Conservation (phyloP, 2,888 invertebrate species). For the Lepidocyrtoides sp. region DNA sequence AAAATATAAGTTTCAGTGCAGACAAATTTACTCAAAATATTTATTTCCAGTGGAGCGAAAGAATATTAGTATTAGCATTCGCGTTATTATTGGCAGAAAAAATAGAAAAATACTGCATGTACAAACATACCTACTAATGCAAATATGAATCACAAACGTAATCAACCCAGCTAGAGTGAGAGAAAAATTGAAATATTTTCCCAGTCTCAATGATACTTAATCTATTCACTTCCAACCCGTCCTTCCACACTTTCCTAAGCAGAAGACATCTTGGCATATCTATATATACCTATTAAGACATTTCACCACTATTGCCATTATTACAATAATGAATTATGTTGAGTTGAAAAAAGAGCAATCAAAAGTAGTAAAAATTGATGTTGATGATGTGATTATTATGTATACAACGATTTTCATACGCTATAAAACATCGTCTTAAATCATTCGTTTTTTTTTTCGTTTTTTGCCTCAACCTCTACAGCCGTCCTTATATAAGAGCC, state of each 20-base stretch:
- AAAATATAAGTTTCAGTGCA: slow-evolving; percentile 31
- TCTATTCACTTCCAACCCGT: background rate
- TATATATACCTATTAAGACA: too few relatives aligned
- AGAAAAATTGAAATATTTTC: slow-evolving; percentile 45
- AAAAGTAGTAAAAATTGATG: slow-evolving; percentile 79
- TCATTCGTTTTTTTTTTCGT: slow-evolving; percentile 71
- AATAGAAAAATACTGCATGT: background rate
- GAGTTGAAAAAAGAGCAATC: slow-evolving; percentile 66
- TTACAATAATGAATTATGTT: too few relatives aligned
- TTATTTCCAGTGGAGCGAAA: slow-evolving; percentile 44
- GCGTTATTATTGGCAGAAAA: background rate
- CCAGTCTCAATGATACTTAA: slow-evolving; percentile 21
- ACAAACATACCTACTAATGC: background rate
- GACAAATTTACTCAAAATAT: slow-evolving; percentile 56
- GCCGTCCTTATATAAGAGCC: slow-evolving; percentile 26
- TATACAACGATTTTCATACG: slow-evolving; percentile 82
- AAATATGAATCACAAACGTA: background rate
- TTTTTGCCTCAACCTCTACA: too few relatives aligned
- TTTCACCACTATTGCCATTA: too few relatives aligned
- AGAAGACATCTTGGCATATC: too few relatives aligned
- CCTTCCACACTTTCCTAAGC: too few relatives aligned
- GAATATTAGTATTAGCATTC: too few relatives aligned
- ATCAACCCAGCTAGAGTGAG: background rate
- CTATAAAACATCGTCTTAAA: slow-evolving; percentile 82
- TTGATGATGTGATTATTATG: slow-evolving; percentile 84